Evolutionary conservation across 2,797 vertebrate genomes (phyloP).

Genomic region (Yasuhikotakia modesta): DNA sequence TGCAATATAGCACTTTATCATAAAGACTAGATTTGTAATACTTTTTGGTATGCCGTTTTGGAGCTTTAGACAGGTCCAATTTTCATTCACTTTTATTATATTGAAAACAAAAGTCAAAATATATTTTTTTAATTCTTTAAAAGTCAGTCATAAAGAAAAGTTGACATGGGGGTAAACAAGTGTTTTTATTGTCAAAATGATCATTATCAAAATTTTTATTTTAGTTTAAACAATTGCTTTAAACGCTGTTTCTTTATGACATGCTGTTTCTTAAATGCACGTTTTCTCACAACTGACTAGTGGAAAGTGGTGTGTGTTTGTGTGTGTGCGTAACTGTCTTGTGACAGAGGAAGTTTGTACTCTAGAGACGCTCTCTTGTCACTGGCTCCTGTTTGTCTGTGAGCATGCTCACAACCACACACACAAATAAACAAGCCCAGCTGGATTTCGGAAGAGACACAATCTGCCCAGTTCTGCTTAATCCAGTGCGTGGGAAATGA

Average conservation of each 20-base stretch:
- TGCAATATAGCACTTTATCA: no score
- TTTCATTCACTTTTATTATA: background rate
- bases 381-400: conserved; percentile 79
- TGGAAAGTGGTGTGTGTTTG: conserved; percentile 37
- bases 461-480: conserved; percentile 72
- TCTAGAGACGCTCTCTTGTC: conserved; percentile 62
- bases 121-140: background rate
- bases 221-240: background rate
- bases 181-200: background rate
- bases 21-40: no score
- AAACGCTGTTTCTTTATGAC: conserved; percentile 22
- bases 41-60: no score
- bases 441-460: conserved; percentile 74
- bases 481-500: conserved; percentile 78
- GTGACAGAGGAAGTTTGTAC: conserved; percentile 57
- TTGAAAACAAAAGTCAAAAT: background rate
- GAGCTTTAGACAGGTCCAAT: background rate
- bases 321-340: conserved; percentile 41
- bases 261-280: no score
- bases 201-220: no score
- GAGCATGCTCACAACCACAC: conserved; percentile 74
- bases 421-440: conserved; percentile 75
- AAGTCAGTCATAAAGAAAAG: background rate
- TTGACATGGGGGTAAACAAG: background rate
- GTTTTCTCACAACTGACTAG: conserved; percentile 12